Evolutionary conservation across 2,888 invertebrate species (phyloP), one percentile per base, ranked within the genome.

Genomic region (Amphiduros pacificus): DNA sequence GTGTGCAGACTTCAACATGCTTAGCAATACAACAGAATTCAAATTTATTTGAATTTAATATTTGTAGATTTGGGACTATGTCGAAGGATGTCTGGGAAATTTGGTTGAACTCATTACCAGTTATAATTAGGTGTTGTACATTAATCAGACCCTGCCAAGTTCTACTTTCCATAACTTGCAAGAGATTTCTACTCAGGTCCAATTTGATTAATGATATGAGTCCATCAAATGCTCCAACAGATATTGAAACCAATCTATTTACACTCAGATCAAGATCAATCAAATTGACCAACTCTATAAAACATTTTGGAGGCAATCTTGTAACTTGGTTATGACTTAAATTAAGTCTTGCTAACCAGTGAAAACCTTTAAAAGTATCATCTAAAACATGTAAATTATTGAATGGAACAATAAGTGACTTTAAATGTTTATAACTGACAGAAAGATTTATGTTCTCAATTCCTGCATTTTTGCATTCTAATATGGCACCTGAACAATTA

Each of bases 21-120:
- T 70, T 69, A 0, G 77, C 77, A 49, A 77, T 69, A 64, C 78
- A 81, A 62, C 80, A 80, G 62, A 77, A 78, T 17, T 74, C 73
- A 55, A 71, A 74, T 28, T 74, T 73, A 63, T 79, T 77, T 1
- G 75, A 74, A 40, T 65, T 63, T 28, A 71, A 56, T 22, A 52
- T 49, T 17, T 51, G n/a, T 36, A 71, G 48, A 5, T 36, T 14
- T 11, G 11, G n/a, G 28, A 64, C 11, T 2, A 49, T 51, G 26
- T 54, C 28, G 51, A 70, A 66, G 9, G 61, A 40, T 20, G 67
- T 61, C 49, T 40, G 44, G 17, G 28, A 27, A 24, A 70, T 59
- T 6, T 71, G 49, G 0, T 32, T 26, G 29, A 58, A 44, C 5
- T 28, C 44, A 48, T 70, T 70, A 1, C 55, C 56, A 20, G 40